These are phyloP conservation scores for Heliconius nattereri DNA, from an alignment of 1,140 invertebrate genomes.

Conservation along the genomic window DNA sequence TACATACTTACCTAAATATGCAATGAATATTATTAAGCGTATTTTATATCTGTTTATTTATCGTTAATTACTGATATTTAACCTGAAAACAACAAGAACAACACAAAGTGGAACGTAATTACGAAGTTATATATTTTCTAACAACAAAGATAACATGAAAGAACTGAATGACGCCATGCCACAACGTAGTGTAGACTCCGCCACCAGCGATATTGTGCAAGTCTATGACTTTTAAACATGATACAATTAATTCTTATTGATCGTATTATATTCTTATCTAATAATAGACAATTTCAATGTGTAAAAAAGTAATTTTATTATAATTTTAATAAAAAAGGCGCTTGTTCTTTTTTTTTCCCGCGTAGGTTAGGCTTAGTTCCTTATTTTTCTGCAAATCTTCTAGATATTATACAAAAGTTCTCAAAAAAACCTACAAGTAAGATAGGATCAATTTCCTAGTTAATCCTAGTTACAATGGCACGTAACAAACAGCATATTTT, in stretches of 20 bases:
- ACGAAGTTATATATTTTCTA: background rate
- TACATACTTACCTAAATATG: no score
- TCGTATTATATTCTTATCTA: no score
- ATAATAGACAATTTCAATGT: no score
- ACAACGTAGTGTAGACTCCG: background rate
- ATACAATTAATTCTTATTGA: background rate
- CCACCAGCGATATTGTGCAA: background rate
- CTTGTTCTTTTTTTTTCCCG: no score
- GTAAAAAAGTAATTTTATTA: no score
- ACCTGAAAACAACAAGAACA: background rate
- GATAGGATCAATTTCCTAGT: no score
- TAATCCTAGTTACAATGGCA: no score
- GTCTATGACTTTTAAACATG: background rate
- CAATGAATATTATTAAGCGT: background rate
- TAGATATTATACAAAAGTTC: no score
- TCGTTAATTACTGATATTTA: background rate
- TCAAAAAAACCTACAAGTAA: no score
- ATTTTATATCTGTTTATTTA: background rate
- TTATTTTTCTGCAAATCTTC: no score
- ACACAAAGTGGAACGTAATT: background rate
- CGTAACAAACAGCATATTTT: background rate
- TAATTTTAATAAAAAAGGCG: no score
- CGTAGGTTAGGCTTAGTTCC: no score
- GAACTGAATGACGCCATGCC: background rate
- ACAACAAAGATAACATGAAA: slow-evolving; percentile 7